A percentile compares a stretch with the other conserved stretches of the same genome.
Evolutionary conservation across 2,797 vertebrate species (phyloP).

Genomic region (Premnoplex brunnescens): DNA sequence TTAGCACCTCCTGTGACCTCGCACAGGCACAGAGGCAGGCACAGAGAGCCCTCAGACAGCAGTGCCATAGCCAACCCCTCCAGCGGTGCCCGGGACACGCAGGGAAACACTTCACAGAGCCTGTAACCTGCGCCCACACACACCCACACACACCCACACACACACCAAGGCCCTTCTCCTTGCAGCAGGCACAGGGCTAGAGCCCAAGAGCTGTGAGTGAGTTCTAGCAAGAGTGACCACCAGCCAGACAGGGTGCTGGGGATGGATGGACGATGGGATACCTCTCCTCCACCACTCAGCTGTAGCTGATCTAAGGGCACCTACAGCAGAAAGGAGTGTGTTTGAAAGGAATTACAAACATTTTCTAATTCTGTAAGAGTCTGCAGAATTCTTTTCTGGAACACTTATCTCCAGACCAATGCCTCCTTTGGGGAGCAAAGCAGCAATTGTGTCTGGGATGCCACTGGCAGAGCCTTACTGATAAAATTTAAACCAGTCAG

Average conservation of each 20-base stretch:
- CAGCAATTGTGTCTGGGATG: neutral
- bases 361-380: neutral
- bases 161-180: neutral
- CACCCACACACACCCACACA: no score
- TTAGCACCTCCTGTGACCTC: neutral
- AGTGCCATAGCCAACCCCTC: neutral
- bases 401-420: neutral
- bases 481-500: neutral
- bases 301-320: neutral
- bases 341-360: neutral
- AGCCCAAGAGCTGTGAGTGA: neutral
- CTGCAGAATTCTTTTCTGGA: neutral
- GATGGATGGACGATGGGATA: accelerated
- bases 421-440: neutral
- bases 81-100: neutral
- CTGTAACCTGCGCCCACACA: no score
- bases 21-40: neutral
- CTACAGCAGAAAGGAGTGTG: neutral
- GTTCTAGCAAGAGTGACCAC: accelerated
- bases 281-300: neutral
- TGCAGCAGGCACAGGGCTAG: accelerated
- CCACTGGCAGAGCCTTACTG: neutral
- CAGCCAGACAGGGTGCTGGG: neutral
- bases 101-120: accelerated
- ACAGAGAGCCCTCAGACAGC: neutral